Evolutionary conservation across 1,140 invertebrate species (phyloP).

Genomic region (Pseudomyrmex pallidus): DNA sequence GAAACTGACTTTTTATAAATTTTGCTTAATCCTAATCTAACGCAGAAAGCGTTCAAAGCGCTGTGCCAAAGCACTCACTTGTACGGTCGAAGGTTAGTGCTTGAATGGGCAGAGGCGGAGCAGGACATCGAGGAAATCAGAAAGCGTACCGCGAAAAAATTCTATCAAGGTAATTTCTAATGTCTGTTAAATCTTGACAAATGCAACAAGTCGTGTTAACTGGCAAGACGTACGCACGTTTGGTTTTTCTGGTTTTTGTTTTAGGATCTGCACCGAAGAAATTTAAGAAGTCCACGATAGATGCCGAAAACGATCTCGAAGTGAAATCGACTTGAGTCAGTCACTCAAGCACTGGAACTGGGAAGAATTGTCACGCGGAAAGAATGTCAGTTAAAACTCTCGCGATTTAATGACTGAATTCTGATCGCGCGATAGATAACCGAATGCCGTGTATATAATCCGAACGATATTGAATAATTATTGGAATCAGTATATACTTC

Average conservation of each 20-base stretch:
- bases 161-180: constrained; percentile 81
- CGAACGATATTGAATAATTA: background rate
- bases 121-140: constrained; percentile 93
- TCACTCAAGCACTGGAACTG: too few species aligned
- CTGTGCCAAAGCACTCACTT: constrained; percentile 98
- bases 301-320: constrained; percentile 71
- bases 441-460: background rate
- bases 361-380: background rate
- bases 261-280: constrained; percentile 71
- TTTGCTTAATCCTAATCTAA: constrained; percentile 67
- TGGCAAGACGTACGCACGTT: background rate
- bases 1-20: background rate
- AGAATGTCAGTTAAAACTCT: background rate
- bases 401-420: background rate
- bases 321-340: constrained; percentile 5
- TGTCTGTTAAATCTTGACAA: constrained; percentile 2
- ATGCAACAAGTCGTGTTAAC: background rate
- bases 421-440: background rate
- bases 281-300: constrained; percentile 74
- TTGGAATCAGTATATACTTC: background rate
- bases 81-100: constrained; percentile 96
- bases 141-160: constrained; percentile 93
- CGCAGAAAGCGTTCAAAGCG: constrained; percentile 95
- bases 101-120: constrained; percentile 97
- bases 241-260: constrained; percentile 11